Base-by-base conservation (phyloP, 2,113 vertebrate genomes). In the Anhinga anhinga region DNA sequence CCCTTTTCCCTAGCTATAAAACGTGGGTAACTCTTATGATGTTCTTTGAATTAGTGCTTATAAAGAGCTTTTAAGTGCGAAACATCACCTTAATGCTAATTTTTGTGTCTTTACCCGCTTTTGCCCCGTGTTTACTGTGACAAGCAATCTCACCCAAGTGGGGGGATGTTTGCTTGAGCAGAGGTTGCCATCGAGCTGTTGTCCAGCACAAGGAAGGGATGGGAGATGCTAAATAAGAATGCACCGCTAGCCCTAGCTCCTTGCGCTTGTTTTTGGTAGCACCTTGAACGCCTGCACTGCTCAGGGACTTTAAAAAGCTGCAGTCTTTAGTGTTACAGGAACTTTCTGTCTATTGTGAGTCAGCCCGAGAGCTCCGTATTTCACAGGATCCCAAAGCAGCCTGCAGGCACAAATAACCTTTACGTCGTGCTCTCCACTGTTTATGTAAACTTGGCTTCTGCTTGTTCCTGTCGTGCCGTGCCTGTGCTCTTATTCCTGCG, bases 11-110 rank as follows among this genome's bases (percentile, higher is more conserved):
- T 36, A 3, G 13, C 32, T 4, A 2, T 34, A 22, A 66, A 45
- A 53, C 0, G 1, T 7, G 2, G 9, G 4, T 45, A 42, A 47
- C 29, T 80, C 63, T 34, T 19, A 10, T 2, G 3, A 4, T 30
- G 36, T 8, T n/a, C 52, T n/a, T 66, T 49, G 25, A 82, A 72
- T 74, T 11, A 32, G 8, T 25, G 38, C 45, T 38, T n/a, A 23
- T 5, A 2, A 65, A 56, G 66, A 42, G 9, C 29, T 49, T 49
- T 62, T 8, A 58, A 55, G 40, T 22, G 15, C 3, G 0, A 52
- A 76, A 15, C 29, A 7, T 5, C 44, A 0, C 0, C 1, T 56
- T 19, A 32, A 34, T 47, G 34, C 40, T 8, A 7, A 1, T 84
- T 59, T 42, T 67, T 2, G 1, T 36, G 29, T 34, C 52, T 87